A percentile compares a stretch with the other conserved stretches of the same genome.
phyloP scores from a whole-genome alignment of 2,113 vertebrate genomes.

The Stigmatopora nigra region DNA sequence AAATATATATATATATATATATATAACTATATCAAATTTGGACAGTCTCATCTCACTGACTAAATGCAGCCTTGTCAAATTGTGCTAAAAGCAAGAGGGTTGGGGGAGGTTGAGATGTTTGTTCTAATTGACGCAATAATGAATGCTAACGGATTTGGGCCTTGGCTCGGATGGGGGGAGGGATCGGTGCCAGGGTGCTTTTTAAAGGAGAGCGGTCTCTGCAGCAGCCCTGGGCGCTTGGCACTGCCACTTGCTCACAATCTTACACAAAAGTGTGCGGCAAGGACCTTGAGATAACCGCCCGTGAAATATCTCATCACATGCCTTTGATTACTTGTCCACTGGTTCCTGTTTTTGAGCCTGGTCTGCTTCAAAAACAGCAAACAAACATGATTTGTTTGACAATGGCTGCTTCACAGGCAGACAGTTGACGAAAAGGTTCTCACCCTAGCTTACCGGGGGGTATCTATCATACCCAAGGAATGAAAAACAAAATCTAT shows the following conservation, averaged over 20 bases:
- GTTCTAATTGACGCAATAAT: constrained; percentile 75
- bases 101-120: constrained; percentile 71
- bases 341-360: constrained; percentile 68
- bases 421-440: constrained; percentile 43
- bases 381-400: constrained; percentile 56
- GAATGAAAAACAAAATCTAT: not conserved
- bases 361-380: constrained; percentile 31
- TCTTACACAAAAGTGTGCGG: constrained; percentile 62
- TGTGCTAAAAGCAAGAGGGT: constrained; percentile 62
- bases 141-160: constrained; percentile 64
- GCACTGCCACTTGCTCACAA: constrained; percentile 61
- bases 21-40: constrained; percentile 67
- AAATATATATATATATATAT: too few relatives aligned
- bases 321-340: constrained; percentile 68
- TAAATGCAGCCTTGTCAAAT: constrained; percentile 65
- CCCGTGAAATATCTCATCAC: constrained; percentile 70
- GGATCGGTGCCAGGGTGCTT: constrained; percentile 66
- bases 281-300: constrained; percentile 70
- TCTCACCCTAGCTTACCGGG: constrained; percentile 35
- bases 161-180: constrained; percentile 65
- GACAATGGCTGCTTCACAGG: constrained; percentile 31
- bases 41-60: constrained; percentile 60
- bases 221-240: constrained; percentile 67
- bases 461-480: constrained; percentile 8
- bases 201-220: constrained; percentile 62